These are phyloP conservation scores for Gobionotothen gibberifrons DNA, from an alignment of 2,797 vertebrate genomes.

Conservation along the genomic window DNA sequence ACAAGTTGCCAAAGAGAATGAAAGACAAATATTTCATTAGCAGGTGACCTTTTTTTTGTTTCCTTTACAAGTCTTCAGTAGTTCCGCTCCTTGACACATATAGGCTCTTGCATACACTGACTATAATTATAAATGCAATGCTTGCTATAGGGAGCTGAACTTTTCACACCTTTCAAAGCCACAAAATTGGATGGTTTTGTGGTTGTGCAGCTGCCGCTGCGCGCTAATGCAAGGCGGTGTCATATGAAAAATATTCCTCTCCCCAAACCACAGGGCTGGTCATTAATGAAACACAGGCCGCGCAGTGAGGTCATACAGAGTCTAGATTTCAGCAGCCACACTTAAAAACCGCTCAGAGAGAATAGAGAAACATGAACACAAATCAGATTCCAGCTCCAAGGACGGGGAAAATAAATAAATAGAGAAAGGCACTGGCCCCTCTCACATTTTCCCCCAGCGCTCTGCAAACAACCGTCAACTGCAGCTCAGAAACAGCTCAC, in stretches of 20 bases:
- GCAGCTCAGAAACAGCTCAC: conserved; percentile 90
- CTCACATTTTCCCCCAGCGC: conserved; percentile 89
- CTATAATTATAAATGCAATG: conserved; percentile 87
- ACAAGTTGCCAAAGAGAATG: conserved; percentile 77
- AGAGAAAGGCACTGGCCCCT: conserved; percentile 84
- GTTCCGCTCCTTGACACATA: conserved; percentile 84
- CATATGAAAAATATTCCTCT: conserved; percentile 99
- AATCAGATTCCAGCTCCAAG: conserved; percentile 93
- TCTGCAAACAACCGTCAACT: conserved; percentile 95
- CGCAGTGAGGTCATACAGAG: conserved; percentile 96
- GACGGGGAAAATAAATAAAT: conserved; percentile 88
- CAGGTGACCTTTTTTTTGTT: conserved; percentile 73
- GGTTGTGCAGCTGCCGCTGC: conserved; percentile 95
- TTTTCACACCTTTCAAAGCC: conserved; percentile 97
- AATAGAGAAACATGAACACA: conserved; percentile 94
- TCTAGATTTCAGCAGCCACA: conserved; percentile 96
- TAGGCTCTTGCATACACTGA: conserved; percentile 59
- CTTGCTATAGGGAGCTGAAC: conserved; percentile 94
- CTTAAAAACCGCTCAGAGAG: conserved; percentile 91
- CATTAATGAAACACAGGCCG: conserved; percentile 99
- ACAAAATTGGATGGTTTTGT: conserved; percentile 92
- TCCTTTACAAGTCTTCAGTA: conserved; percentile 86
- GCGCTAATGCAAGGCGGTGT: conserved; percentile 91
- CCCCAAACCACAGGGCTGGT: conserved; percentile 92
- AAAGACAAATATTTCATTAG: conserved; percentile 83